Evolutionary conservation across 2,113 vertebrate genomes (phyloP), one percentile per base, ranked within the genome.

Genomic region (Coracopsis vasa): DNA sequence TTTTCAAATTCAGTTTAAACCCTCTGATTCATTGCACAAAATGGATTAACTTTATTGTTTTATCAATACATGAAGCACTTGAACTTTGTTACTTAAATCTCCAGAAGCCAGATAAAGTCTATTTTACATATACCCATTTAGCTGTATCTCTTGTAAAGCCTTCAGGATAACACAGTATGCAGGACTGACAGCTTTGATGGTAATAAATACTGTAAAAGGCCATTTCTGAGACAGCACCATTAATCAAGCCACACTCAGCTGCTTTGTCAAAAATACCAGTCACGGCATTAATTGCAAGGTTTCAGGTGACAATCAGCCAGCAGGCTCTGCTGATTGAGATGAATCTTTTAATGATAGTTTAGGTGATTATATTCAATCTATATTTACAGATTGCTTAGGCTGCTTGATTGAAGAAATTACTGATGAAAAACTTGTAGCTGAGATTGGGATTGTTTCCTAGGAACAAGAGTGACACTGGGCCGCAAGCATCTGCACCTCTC

Each of bases 291-390:
- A 97, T 96, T 92, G 65, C 89, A 86, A 79, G 83, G 66, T 75
- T 94, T 91, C 71, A 72, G 80, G 80, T 95, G 85, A 91, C 84
- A 88, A 94, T 78, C 81, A 89, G n/a, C 56, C 61, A 78, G 50
- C 58, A 66, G 74, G 41, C 60, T 90, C 69, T 51, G 66, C 92
- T 94, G 91, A 95, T 79, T 94, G 90, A 87, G 88, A 92, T 2
- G 9, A 61, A 77, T 62, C 48, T 71, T 91, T 94, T 95, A 95
- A 94, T 90, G 67, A 94, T 29, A 90, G 48, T 29, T 78, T 75
- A 54, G 64, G 51, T 92, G 90, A 96, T 94, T 91, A 92, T 56
- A 80, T 48, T 51, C 66, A 54, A 2, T 18, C 64, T 72, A 16
- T 86, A 67, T 74, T 86, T 96, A 92, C 64, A 88, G 65, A 78